Percentiles rank a stretch among this genome's conserved stretches.
Evolutionary conservation across 2,888 invertebrate species (phyloP).

Genomic region (Apamea anceps): DNA sequence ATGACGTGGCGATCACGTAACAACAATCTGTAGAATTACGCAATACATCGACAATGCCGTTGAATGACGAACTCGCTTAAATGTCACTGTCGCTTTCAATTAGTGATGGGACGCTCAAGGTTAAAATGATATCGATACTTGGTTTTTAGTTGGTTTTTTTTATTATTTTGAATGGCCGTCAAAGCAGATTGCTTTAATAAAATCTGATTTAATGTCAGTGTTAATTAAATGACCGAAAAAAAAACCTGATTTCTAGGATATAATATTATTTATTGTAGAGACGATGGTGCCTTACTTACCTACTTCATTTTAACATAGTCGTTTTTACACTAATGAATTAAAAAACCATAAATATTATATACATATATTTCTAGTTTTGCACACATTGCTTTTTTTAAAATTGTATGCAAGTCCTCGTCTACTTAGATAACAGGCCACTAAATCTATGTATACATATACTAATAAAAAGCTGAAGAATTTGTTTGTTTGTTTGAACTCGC

Average conservation of each 20-base stretch:
- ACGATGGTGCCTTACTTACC: conserved; percentile 1
- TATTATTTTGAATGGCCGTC: neutral
- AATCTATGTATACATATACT: neutral
- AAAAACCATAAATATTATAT: neutral
- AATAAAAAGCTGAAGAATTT: neutral
- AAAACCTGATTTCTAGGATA: neutral
- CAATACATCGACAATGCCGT: conserved; percentile 37
- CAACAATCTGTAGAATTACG: conserved; percentile 41
- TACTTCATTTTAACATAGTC: conserved; percentile 14
- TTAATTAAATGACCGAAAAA: conserved; percentile 26
- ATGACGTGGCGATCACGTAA: conserved; percentile 45
- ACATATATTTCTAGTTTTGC: neutral
- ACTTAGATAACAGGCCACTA: neutral
- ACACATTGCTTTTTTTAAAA: neutral
- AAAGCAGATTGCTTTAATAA: conserved; percentile 29
- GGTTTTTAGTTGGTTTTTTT: neutral
- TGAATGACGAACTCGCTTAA: conserved; percentile 43
- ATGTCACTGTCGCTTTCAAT: conserved; percentile 67
- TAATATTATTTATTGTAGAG: conserved; percentile 12
- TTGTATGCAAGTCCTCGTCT: neutral
- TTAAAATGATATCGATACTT: conserved; percentile 61
- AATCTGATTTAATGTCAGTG: conserved; percentile 39
- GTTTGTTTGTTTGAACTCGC: neutral
- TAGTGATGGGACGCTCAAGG: conserved; percentile 68
- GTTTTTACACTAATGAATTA: neutral